Percentiles rank a stretch among this genome's conserved stretches.
Conservation (phyloP, 2,888 invertebrate species). For the Campopleginae sp. region DNA sequence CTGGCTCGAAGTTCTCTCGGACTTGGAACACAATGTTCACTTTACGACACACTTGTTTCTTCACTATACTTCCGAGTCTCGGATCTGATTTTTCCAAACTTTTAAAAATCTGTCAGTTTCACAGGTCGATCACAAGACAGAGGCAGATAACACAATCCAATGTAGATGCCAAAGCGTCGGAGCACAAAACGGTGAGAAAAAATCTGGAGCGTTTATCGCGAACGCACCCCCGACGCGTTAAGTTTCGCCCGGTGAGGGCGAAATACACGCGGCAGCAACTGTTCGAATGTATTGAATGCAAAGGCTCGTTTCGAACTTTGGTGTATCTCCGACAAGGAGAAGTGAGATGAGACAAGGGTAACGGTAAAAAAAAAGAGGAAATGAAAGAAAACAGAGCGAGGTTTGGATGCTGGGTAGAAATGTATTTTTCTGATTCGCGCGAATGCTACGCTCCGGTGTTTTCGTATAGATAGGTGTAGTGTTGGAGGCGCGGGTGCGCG, state of each 20-base stretch:
- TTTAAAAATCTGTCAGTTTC: background rate
- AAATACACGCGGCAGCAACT: slow-evolving; percentile 45
- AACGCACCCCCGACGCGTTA: slow-evolving; percentile 14
- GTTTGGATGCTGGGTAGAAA: slow-evolving; percentile 47
- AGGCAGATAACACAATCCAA: background rate
- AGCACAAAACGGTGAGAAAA: background rate
- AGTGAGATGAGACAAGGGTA: slow-evolving; percentile 4
- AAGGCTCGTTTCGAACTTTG: slow-evolving; percentile 39
- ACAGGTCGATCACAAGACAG: background rate
- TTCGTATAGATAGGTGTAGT: slow-evolving; percentile 24
- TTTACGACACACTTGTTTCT: slow-evolving; percentile 13
- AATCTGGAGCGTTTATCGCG: background rate
- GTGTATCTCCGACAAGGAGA: slow-evolving; percentile 64
- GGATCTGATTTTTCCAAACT: background rate
- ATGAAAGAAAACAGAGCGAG: slow-evolving; percentile 3
- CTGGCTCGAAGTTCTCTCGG: slow-evolving; percentile 2
- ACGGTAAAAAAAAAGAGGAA: background rate
- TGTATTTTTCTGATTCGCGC: slow-evolving; percentile 38
- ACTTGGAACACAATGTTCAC: slow-evolving; percentile 22
- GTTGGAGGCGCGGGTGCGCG: slow-evolving; percentile 53
- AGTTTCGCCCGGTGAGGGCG: slow-evolving; percentile 20
- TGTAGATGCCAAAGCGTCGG: background rate
- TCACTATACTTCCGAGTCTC: background rate
- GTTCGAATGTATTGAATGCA: slow-evolving; percentile 11
- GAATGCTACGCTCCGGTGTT: slow-evolving; percentile 31